Base-by-base conservation (phyloP, 2,797 vertebrate genomes). In the Thunnus albacares region DNA sequence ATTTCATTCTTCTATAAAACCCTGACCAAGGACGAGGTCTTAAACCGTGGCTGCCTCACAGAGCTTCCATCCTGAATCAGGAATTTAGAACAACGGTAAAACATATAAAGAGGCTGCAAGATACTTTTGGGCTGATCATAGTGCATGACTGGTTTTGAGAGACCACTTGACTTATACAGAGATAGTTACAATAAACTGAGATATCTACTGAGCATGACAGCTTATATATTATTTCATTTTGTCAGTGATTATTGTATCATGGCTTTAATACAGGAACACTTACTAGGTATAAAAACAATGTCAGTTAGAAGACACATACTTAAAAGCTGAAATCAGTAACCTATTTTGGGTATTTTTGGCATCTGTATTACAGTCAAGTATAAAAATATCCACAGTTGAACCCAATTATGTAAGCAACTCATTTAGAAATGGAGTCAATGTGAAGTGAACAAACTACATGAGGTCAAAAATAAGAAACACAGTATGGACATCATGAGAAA, bases 21-120 rank as follows among this genome's bases (percentile, higher is more conserved):
- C 28, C 35, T 0, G 22, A 52, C 77, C 88, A 89, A 90, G 88
- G 87, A 87, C 82, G 33, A 62, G 57, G 82, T 61, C 71, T 78
- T 69, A 80, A 81, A 84, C 30, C 61, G 12, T 2, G 2, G 43
- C 72, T 3, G 59, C 56, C 33, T 68, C 74, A 18, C 60, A 0
- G 13, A 68, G 49, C 49, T 28, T 8, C 38, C 9, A 26, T 14
- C 62, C 59, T 61, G 24, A 77, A 73, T 79, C 68, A 28, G 59
- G 60, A 75, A 17, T 77, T 69, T 24, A 61, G 56, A 53, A 3
- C 43, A 5, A 69, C 66, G 20, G 59, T 75, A 67, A 83, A 78
- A 84, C 2, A 28, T 15, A 43, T 4, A 51, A 6, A 63, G 1
- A 41, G 57, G 45, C 17, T 2, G 18, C 6, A 2, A 4, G 24